Evolutionary conservation across 2,113 vertebrate genomes (phyloP).

Genomic region (Pristiophorus japonicus): DNA sequence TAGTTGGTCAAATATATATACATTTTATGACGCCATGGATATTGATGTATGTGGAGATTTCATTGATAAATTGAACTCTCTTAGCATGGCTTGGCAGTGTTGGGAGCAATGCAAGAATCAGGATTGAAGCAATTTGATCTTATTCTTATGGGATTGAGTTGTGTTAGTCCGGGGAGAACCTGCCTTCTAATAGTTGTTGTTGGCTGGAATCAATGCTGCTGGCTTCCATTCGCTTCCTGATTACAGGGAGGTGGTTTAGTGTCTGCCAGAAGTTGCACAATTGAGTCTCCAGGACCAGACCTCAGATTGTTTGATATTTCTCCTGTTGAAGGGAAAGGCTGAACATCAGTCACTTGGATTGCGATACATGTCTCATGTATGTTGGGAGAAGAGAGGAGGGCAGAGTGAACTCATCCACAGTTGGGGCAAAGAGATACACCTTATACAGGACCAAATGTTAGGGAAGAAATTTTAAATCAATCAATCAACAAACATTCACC

Average conservation of each 20-base stretch:
- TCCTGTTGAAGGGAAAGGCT: neutral
- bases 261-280: neutral
- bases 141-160: neutral
- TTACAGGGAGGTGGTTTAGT: neutral
- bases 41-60: neutral
- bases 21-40: too few relatives aligned
- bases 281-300: neutral
- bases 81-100: neutral
- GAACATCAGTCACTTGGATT: neutral
- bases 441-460: neutral
- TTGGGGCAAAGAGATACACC: neutral
- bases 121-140: neutral
- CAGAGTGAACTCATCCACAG: neutral
- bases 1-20: neutral
- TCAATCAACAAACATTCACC: neutral
- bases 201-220: neutral
- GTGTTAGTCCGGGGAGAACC: too few relatives aligned
- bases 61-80: neutral
- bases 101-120: neutral
- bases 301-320: neutral
- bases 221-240: neutral
- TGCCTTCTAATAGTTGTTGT: neutral
- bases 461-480: neutral
- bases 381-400: neutral
- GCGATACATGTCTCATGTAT: neutral